Base-by-base conservation (phyloP, 2,888 invertebrate genomes). In the Mechanitis messenoides region DNA sequence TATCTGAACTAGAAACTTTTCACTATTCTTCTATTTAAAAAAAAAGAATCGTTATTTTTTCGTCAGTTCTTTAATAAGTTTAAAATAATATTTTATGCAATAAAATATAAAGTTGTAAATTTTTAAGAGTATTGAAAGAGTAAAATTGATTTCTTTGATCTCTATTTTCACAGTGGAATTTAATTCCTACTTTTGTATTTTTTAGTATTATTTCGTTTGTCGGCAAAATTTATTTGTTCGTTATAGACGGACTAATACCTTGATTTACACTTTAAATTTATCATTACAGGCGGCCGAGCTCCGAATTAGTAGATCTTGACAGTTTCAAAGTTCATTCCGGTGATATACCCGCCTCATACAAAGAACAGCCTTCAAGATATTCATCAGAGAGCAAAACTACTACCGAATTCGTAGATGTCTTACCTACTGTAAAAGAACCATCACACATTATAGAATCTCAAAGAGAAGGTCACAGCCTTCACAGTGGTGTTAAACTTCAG, bases 251-350 rank as follows among this genome's bases (percentile, higher is more conserved):
- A n/a, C 11, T 4, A 35, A 42, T 42, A 9, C 3, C 0, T 9
- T 42, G 42, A 42, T 42, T 9, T 42, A 42, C 42, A 11, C 3
- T 1, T 42, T n/a, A 45, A 33, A 11, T 53, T 58, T 55, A 56
- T 58, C 33, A 53, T 83, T 84, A 61, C 83, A 92, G 94, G 69
- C 92, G 96, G 31, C 95, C 95, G 54, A 94, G 94, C 72, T 91
- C 95, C 59, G 96, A 96, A 77, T 87, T 96, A 55, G 95, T 96
- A 0, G 96, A 96, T 77, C 94, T 94, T 70, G 94, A 94, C 69
- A 95, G 94, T 71, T 96, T 96, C 85, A 94, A 95, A 72, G 95
- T 96, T 0, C 92, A 94, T 72, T 90, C 92, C 3, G 92, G 91
- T 61, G 92, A 91, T 64, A 89, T 87, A 50, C 89, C 91, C 2